Base-by-base conservation (phyloP, 2,113 vertebrate genomes). In the Phyllostomus hastatus region DNA sequence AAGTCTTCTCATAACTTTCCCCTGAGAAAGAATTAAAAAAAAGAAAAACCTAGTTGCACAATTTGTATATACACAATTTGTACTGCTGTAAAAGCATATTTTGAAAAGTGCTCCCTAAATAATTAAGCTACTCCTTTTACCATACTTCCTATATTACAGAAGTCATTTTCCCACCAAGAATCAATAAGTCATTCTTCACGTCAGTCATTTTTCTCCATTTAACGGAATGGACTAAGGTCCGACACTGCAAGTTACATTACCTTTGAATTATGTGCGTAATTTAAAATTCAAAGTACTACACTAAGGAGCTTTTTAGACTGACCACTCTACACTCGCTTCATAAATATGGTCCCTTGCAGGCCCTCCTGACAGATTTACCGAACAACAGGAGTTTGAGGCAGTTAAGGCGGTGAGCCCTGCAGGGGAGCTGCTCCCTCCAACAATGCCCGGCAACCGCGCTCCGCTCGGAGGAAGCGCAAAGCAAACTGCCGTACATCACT, bases 261-360 rank as follows among this genome's bases (percentile, higher is more conserved):
- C 97, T 99, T 98, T 99, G 99, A 99, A 99, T 99, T 99, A 99
- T 99, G 98, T 97, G 98, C 86, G 79, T 98, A 98, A 99, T 99
- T 99, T 99, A 99, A 99, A 99, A 99, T 99, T 99, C 99, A 99
- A 99, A 99, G 99, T 98, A 99, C 99, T 98, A 98, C 98, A 98
- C 99, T 98, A 98, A 99, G 99, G 99, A 99, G 99, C 98, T 98
- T 98, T 98, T 98, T 95, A 98, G 97, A 98, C 98, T 98, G 98
- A 98, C 99, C 99, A 98, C 98, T 99, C 98, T 97, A 87, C 98
- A 98, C 98, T 97, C 98, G 98, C 98, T 98, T 98, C 98, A 97
- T 97, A 97, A 93, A 98, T 97, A 98, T 79, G 95, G 91, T 97
- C 97, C 98, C 98, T 98, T 96, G 92, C 97, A 97, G 96, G 97